Percentiles rank a stretch among this genome's conserved stretches.
Conservation (phyloP, 2,113 vertebrate genomes). For the Phylloscopus trochilus region DNA sequence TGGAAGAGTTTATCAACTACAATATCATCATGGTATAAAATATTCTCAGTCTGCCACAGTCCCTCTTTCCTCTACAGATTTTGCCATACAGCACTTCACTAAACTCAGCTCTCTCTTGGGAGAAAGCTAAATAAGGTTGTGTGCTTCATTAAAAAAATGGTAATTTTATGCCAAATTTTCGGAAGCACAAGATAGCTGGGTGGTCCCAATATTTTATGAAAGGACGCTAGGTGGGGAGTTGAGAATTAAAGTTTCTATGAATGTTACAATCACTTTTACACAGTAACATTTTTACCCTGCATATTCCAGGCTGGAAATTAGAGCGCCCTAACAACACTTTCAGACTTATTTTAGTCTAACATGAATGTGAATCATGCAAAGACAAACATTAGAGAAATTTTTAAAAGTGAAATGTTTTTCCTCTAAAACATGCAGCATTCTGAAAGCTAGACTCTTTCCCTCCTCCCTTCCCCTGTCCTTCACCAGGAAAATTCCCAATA, state of each 20-base stretch:
- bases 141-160: neutral
- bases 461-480: neutral
- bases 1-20: neutral
- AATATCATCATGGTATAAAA: neutral
- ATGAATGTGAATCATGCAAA: neutral
- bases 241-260: neutral
- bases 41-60: neutral
- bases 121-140: neutral
- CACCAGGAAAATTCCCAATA: neutral
- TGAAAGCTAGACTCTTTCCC: neutral
- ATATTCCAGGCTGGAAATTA: neutral
- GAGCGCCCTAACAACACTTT: neutral
- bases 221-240: neutral
- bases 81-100: fast-evolving
- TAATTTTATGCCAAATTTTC: neutral
- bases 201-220: neutral
- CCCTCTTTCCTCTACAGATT: neutral
- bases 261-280: neutral
- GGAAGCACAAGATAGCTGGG: neutral
- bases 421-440: neutral
- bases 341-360: neutral
- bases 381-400: neutral
- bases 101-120: neutral
- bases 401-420: neutral
- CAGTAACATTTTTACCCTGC: neutral